Evolutionary conservation across 2,797 vertebrate species (phyloP).

Genomic region (Clarias pachynema): DNA sequence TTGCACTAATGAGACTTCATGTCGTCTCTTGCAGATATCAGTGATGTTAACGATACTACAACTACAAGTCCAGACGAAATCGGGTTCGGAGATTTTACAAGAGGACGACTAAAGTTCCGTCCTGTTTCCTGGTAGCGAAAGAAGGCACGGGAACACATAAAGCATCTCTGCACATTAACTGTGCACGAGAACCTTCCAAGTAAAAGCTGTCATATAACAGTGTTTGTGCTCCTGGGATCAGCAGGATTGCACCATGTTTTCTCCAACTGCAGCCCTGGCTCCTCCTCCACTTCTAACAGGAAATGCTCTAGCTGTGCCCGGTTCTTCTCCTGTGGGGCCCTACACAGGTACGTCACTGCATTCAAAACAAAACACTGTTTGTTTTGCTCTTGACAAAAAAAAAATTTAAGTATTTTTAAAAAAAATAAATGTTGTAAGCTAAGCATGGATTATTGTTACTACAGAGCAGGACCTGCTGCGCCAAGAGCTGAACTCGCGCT

Average conservation of each 20-base stretch:
- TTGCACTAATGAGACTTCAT: not conserved
- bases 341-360: slow-evolving; percentile 44
- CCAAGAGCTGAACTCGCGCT: slow-evolving; percentile 97
- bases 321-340: slow-evolving; percentile 87
- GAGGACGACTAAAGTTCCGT: slow-evolving; percentile 35
- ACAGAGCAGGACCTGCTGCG: slow-evolving; percentile 97
- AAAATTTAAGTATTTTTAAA: too few species aligned
- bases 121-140: slow-evolving; percentile 4
- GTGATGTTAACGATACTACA: slow-evolving; percentile 62
- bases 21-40: slow-evolving; percentile 54
- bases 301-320: slow-evolving; percentile 88
- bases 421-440: not conserved
- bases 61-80: slow-evolving; percentile 46
- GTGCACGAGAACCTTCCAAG: slow-evolving; percentile 15
- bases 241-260: slow-evolving; percentile 98
- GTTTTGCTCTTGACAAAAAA: not conserved
- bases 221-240: slow-evolving; percentile 68
- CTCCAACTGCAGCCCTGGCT: slow-evolving; percentile 94
- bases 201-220: slow-evolving; percentile 8
- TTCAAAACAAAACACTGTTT: not conserved
- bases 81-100: slow-evolving; percentile 27
- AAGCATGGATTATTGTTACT: not conserved
- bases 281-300: slow-evolving; percentile 95
- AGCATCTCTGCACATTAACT: slow-evolving; percentile 12
- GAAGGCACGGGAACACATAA: not conserved